Percentiles rank a stretch among this genome's conserved stretches.
phyloP scores from a whole-genome alignment of 2,888 invertebrate species.

The Folsomia manolachei region DNA sequence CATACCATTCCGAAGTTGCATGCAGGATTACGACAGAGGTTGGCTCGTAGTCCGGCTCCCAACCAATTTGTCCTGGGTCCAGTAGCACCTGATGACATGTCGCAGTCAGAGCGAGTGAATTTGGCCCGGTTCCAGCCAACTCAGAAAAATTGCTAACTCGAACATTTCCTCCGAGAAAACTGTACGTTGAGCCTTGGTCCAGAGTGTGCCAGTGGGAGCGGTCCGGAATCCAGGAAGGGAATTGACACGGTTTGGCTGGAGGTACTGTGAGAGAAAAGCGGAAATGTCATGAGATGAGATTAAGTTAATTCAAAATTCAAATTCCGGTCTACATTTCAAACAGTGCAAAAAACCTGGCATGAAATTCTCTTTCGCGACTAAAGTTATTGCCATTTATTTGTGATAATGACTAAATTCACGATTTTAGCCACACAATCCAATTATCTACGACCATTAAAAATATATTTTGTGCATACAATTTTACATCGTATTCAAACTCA shows the following conservation, averaged over 20 bases:
- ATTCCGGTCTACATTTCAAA: too few relatives aligned
- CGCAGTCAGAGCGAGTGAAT: constrained; percentile 31
- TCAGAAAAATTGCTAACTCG: constrained; percentile 37
- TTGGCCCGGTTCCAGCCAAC: constrained; percentile 27
- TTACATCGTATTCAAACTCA: too few relatives aligned
- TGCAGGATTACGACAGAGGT: constrained; percentile 26
- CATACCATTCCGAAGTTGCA: constrained; percentile 34
- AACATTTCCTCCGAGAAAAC: constrained; percentile 60
- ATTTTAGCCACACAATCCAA: too few relatives aligned
- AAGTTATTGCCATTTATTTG: too few relatives aligned
- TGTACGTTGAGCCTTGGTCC: constrained; percentile 79
- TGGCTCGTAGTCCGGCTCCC: neutral
- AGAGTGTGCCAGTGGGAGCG: constrained; percentile 83
- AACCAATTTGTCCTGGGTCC: constrained; percentile 4
- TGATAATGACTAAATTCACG: too few relatives aligned
- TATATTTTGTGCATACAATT: too few relatives aligned
- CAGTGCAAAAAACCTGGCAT: too few relatives aligned
- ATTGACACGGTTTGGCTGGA: constrained; percentile 74
- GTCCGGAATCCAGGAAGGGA: constrained; percentile 81
- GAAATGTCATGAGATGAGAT: too few relatives aligned
- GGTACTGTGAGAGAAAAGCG: constrained; percentile 61
- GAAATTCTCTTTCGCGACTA: too few relatives aligned
- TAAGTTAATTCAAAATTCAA: too few relatives aligned
- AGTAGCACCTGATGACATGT: constrained; percentile 36
- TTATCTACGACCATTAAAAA: too few relatives aligned